A percentile compares a stretch with the other conserved stretches of the same genome.
phyloP scores from a whole-genome alignment of 2,113 vertebrate genomes.

The Argyrosomus japonicus region DNA sequence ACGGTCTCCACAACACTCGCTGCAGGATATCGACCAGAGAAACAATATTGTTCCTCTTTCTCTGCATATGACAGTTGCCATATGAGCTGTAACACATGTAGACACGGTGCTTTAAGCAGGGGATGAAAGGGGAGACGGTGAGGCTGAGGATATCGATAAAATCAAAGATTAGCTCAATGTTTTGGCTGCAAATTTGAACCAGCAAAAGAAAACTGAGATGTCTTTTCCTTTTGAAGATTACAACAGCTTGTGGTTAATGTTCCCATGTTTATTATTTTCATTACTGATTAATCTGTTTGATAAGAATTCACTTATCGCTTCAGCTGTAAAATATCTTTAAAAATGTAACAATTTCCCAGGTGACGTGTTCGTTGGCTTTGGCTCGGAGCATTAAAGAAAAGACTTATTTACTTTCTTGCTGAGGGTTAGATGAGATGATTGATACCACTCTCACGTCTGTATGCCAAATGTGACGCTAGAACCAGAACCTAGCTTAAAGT shows the following conservation, averaged over 20 bases:
- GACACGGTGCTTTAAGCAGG: background rate
- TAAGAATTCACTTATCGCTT: background rate
- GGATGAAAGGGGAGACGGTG: background rate
- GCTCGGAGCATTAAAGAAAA: background rate
- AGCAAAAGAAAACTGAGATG: background rate
- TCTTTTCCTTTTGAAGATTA: background rate
- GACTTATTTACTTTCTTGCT: background rate
- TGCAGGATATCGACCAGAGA: background rate
- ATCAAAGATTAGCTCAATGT: slow-evolving; percentile 22
- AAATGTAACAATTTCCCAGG: background rate
- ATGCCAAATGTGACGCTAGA: background rate
- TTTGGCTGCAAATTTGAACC: slow-evolving; percentile 20
- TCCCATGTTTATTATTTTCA: background rate
- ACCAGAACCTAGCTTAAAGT: background rate
- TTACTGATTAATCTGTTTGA: background rate
- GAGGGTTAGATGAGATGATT: background rate
- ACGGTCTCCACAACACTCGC: background rate
- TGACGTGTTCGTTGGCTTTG: background rate
- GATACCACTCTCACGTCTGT: background rate
- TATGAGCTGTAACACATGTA: background rate
- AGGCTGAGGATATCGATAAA: slow-evolving; percentile 12
- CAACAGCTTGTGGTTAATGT: background rate
- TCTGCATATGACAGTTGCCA: background rate
- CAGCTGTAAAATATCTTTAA: background rate
- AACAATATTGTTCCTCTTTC: slow-evolving; percentile 1